These are phyloP conservation scores for Pelosia muscerda DNA, from an alignment of 2,888 invertebrate species.

Conservation along the genomic window DNA sequence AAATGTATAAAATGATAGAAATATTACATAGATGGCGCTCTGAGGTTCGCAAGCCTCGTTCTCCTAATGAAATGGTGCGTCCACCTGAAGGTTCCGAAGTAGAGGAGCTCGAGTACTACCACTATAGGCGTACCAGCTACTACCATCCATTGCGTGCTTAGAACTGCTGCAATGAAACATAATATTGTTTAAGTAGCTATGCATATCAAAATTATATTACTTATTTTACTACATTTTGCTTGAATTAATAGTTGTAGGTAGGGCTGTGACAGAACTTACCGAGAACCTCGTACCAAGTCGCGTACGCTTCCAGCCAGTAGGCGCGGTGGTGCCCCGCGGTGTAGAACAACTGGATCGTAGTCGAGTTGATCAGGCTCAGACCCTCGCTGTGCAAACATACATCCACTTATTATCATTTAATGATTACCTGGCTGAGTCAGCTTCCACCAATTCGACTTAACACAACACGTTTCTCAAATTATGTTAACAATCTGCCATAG, in stretches of 20 bases:
- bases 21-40: constrained; percentile 26
- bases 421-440: neutral
- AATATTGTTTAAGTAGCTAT: neutral
- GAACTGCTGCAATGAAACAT: constrained; percentile 33
- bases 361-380: constrained; percentile 27
- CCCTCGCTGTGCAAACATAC: constrained; percentile 24
- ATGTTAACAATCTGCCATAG: too few relatives aligned
- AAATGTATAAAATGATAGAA: neutral
- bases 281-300: constrained; percentile 32
- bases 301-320: constrained; percentile 52
- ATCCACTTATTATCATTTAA: neutral
- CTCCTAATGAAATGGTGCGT: constrained; percentile 50
- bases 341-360: constrained; percentile 42
- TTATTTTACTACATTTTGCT: too few relatives aligned
- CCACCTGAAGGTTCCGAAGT: constrained; percentile 56
- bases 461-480: too few relatives aligned
- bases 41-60: constrained; percentile 22
- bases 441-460: neutral
- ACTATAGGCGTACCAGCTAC: constrained; percentile 52
- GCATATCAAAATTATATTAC: too few relatives aligned
- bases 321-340: constrained; percentile 45
- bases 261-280: constrained; percentile 24
- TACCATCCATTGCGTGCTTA: constrained; percentile 55
- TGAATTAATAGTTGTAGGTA: too few relatives aligned
- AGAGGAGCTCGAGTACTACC: constrained; percentile 57